Percentiles rank a stretch among this genome's conserved stretches.
phyloP scores from a whole-genome alignment of 2,797 vertebrate species.

The Diplodus puntazzo region DNA sequence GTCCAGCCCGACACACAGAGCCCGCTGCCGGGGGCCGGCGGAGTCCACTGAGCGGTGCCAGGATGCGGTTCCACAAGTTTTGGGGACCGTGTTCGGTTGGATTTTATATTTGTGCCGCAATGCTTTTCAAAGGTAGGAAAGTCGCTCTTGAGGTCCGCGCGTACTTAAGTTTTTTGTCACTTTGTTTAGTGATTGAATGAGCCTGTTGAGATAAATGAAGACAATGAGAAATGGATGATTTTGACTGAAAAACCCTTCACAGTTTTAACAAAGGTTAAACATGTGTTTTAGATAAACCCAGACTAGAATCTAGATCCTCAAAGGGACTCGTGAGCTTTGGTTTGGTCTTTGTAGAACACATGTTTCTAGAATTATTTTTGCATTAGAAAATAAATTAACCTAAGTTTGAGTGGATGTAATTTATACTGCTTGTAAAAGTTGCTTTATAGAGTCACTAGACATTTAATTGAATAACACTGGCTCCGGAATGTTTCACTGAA shows the following conservation, averaged over 20 bases:
- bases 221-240: neutral
- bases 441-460: neutral
- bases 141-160: neutral
- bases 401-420: neutral
- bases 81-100: slow-evolving; percentile 71
- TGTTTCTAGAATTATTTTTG: neutral
- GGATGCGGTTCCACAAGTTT: slow-evolving; percentile 78
- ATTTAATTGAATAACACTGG: neutral
- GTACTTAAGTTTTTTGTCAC: neutral
- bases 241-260: neutral
- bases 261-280: neutral
- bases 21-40: slow-evolving; percentile 33
- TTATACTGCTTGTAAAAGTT: neutral
- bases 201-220: neutral
- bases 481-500: neutral
- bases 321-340: neutral
- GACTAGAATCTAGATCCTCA: neutral
- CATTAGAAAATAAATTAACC: neutral
- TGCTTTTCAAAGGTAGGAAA: slow-evolving; percentile 77
- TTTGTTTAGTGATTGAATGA: neutral
- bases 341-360: neutral
- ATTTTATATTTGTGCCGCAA: slow-evolving; percentile 72
- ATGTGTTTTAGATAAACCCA: neutral
- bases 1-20: slow-evolving; percentile 40
- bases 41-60: slow-evolving; percentile 50